Evolutionary conservation across 2,113 vertebrate genomes (phyloP), one percentile per base, ranked within the genome.

Genomic region (Siphamia tubifer): DNA sequence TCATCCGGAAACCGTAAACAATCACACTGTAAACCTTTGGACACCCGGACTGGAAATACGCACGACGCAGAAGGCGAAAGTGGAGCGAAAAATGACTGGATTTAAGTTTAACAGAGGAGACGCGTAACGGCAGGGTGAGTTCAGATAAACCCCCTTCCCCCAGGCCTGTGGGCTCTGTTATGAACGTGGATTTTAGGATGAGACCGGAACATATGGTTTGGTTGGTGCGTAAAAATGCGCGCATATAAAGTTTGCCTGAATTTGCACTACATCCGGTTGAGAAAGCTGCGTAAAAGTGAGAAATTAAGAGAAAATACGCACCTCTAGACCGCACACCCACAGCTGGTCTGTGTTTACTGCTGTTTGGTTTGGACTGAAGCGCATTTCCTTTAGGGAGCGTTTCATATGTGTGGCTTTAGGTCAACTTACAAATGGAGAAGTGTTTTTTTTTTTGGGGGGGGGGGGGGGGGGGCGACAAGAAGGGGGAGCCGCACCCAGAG

Each of bases 401-500:
- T 32, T 42, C 2, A 2, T 16, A 17, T 20, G 7, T 42, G 21
- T n/a, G 23, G 10, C 13, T 81, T 69, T 52, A 36, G 27, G 16
- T 74, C 8, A 79, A 77, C 64, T 79, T 75, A 49, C 39, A 82
- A 84, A 83, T 69, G 69, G 66, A 73, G 36, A 68, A 61, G 58
- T 24, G 28, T 23, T 11, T 48, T 61, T 80, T 44, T 66, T n/a
- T n/a, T n/a, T n/a, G n/a, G n/a, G n/a, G n/a, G n/a, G n/a, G n/a
- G n/a, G n/a, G n/a, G n/a, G n/a, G n/a, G n/a, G n/a, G n/a, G n/a
- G n/a, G n/a, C n/a, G 85, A 55, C 71, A 44, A 57, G 39, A 79
- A 74, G 79, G 81, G 65, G 79, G 76, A 75, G 88, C 86, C 88
- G 16, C 88, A 81, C 88, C 88, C 88, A 53, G n/a, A n/a, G n/a